Base-by-base conservation (phyloP, 2,797 vertebrate species). In the Spizella passerina region DNA sequence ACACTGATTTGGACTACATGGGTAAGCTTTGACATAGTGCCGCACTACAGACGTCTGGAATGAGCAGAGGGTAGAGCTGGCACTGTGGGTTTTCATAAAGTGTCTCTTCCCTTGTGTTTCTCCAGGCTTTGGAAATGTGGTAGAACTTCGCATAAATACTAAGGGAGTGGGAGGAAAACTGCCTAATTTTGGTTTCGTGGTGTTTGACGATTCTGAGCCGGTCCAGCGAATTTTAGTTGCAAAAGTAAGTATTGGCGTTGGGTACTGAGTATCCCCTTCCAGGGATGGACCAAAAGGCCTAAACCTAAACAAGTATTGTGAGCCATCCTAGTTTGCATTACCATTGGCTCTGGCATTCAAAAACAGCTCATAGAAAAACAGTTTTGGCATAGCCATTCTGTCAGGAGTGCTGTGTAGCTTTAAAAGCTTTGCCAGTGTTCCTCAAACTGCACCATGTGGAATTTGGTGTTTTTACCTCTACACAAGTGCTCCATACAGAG, bases 161-260 rank as follows among this genome's bases (percentile, higher is more conserved):
- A 99, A 99, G 96, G 99, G 98, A 41, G 99, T 99, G 77, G 99
- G 99, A 81, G 99, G 99, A 84, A 99, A 99, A 87, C 98, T 99
- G 94, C 99, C 99, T 68, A 99, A 99, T 97, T 99, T 99, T 95
- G 99, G 99, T 86, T 99, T 99, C 50, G 99, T 99, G 95, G 99
- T 99, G 61, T 99, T 99, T 97, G 99, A 99, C 6, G 99, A 99
- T 95, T 98, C 98, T 39, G 99, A 99, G 49, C 99, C 99, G 2
- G 99, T 99, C 96, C 99, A 99, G 95, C 99, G 98, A 98, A 99
- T 99, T 97, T 97, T 99, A 96, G 99, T 99, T 97, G 99, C 99
- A 84, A 99, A 99, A 99, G 99, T 99, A 98, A 97, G 98, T 98
- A 91, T 73, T 88, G 44, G 29, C 41, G 10, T 5, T 36, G 57